A percentile compares a stretch with the other conserved stretches of the same genome.
Evolutionary conservation across 1,140 invertebrate species (phyloP).

Genomic region (Aporrectodea caliginosa): DNA sequence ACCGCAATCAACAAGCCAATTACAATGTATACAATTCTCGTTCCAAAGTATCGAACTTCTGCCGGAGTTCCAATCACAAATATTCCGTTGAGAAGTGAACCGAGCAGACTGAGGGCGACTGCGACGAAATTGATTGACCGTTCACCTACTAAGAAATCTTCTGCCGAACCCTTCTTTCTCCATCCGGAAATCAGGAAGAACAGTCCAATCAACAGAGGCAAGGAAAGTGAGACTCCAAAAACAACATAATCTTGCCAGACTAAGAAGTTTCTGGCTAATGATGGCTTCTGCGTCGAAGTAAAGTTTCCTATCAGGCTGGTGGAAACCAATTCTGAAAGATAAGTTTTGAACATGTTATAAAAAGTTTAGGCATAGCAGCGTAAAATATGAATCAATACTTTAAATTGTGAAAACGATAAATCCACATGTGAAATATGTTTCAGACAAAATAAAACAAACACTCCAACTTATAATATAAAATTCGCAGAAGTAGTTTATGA

Average conservation of each 20-base stretch:
- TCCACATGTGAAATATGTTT: no score
- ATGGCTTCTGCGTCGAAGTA: no score
- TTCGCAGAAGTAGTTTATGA: no score
- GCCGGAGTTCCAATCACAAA: slow-evolving; percentile 18
- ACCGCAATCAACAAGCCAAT: neutral
- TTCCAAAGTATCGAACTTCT: slow-evolving; percentile 11
- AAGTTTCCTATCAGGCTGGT: no score
- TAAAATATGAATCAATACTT: no score
- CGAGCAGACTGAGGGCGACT: slow-evolving; percentile 12
- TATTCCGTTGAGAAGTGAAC: slow-evolving; percentile 14
- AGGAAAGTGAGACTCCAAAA: slow-evolving; percentile 45
- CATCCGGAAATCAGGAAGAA: neutral
- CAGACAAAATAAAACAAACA: no score
- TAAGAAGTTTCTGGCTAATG: no score
- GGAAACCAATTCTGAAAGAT: no score
- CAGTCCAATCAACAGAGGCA: slow-evolving; percentile 48
- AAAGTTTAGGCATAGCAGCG: no score
- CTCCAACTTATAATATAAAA: no score
- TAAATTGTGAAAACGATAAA: no score
- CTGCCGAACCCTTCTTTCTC: neutral
- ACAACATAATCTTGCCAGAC: slow-evolving; percentile 49
- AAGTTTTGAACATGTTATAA: no score
- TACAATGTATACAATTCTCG: neutral
- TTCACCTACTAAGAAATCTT: slow-evolving; percentile 9
- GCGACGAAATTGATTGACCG: slow-evolving; percentile 13